Conservation (phyloP, 1,140 invertebrate species). For the Cherax destructor region DNA sequence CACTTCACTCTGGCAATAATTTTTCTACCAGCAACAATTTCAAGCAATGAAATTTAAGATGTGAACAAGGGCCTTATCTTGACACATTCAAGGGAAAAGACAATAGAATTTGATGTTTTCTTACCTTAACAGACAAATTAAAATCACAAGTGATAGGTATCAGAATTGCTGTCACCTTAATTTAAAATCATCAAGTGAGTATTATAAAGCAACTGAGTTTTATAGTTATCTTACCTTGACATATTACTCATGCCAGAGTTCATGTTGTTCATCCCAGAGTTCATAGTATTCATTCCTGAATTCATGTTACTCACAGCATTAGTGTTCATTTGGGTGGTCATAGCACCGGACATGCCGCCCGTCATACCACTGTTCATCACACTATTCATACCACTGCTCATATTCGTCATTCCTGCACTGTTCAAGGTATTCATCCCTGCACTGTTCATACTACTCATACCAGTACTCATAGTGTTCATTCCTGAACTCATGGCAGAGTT, state of each 20-base stretch:
- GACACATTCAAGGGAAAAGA: too few species aligned
- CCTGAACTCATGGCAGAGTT: conserved; percentile 70
- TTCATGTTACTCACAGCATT: conserved; percentile 67
- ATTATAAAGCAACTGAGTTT: background rate
- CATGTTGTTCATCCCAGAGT: conserved; percentile 63
- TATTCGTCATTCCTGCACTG: conserved; percentile 58
- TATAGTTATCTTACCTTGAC: conserved; percentile 41
- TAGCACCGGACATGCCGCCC: conserved; percentile 64
- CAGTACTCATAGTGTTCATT: conserved; percentile 69
- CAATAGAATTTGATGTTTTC: too few species aligned
- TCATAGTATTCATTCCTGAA: conserved; percentile 59
- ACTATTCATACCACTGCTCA: conserved; percentile 74
- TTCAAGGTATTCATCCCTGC: conserved; percentile 71
- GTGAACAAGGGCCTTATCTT: too few species aligned
- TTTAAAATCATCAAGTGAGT: too few species aligned
- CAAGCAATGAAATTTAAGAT: too few species aligned
- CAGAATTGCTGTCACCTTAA: too few species aligned
- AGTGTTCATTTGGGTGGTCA: conserved; percentile 72
- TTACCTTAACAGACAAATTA: too few species aligned
- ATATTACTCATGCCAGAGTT: conserved; percentile 49
- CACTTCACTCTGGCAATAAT: too few species aligned
- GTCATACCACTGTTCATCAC: conserved; percentile 76
- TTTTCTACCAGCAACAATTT: too few species aligned
- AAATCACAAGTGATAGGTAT: too few species aligned
- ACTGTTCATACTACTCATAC: conserved; percentile 72